These are phyloP conservation scores for Stegodyphus mimosarum DNA, from an alignment of 1,140 invertebrate genomes.

Conservation along the genomic window DNA sequence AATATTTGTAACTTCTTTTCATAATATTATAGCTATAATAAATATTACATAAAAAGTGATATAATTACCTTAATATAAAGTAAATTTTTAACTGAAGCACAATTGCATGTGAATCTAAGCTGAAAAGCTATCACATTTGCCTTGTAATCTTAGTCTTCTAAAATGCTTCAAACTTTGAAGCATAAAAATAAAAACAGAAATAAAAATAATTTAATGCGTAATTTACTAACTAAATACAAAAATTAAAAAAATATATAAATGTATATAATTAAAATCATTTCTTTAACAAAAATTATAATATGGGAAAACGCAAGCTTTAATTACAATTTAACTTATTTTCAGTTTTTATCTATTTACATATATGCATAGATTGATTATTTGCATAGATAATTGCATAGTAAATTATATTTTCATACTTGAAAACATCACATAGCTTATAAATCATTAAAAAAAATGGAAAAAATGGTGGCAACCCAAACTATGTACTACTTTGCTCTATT, in stretches of 20 bases:
- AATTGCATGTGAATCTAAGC: not conserved
- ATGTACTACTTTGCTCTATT: slow-evolving; percentile 16
- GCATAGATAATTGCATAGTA: slow-evolving; percentile 43
- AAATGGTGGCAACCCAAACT: slow-evolving; percentile 36
- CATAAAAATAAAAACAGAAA: slow-evolving; percentile 5
- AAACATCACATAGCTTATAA: slow-evolving; percentile 50
- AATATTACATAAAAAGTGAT: no score
- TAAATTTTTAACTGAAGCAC: no score
- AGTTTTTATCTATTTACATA: slow-evolving; percentile 1
- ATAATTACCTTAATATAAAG: no score
- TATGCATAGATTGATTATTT: slow-evolving; percentile 17
- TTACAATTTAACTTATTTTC: not conserved
- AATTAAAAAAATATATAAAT: not conserved
- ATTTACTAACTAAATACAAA: no score
- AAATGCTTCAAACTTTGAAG: slow-evolving; percentile 28
- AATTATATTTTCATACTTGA: slow-evolving; percentile 19
- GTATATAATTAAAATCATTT: not conserved
- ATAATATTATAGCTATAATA: no score
- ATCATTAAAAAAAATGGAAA: slow-evolving; percentile 49
- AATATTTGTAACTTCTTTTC: no score
- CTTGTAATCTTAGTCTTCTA: slow-evolving; percentile 17
- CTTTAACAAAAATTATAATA: no score
- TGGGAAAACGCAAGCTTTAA: no score
- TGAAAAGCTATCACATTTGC: slow-evolving; percentile 31
- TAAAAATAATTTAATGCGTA: no score